Conservation (phyloP, 2,113 vertebrate species). For the Upupa epops region DNA sequence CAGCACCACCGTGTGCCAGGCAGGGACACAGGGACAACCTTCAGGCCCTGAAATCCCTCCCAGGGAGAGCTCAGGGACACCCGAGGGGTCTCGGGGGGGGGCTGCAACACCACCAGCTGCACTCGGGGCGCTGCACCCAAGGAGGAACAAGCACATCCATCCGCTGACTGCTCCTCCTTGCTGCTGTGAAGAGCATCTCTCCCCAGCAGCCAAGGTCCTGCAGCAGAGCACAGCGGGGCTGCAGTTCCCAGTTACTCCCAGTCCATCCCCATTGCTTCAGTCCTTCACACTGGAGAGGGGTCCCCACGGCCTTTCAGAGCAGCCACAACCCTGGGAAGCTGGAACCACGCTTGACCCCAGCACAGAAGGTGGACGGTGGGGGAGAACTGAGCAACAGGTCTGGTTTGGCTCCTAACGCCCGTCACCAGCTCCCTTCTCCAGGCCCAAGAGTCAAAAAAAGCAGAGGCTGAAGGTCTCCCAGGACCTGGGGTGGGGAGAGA, state of each 20-base stretch:
- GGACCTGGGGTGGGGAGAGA: not conserved
- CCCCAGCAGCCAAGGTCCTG: accelerated
- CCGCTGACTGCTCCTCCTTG: too few relatives aligned
- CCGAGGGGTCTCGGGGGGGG: not conserved
- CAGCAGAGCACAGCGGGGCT: accelerated
- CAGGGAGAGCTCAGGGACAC: accelerated
- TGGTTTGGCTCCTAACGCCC: not conserved
- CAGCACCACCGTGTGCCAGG: accelerated
- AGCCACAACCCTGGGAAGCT: not conserved
- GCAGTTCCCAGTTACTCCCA: not conserved
- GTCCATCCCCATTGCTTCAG: not conserved
- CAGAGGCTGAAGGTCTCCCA: not conserved
- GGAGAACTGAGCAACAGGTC: not conserved
- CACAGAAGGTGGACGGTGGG: not conserved
- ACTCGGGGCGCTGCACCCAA: too few relatives aligned
- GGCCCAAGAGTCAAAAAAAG: not conserved
- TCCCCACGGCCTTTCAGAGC: accelerated
- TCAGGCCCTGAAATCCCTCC: not conserved
- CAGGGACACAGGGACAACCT: not conserved
- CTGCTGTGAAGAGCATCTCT: too few relatives aligned
- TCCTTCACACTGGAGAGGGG: too few relatives aligned
- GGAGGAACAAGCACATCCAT: too few relatives aligned
- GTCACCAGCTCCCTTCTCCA: not conserved
- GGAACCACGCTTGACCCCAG: not conserved
- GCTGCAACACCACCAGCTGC: too few relatives aligned